Base-by-base conservation (phyloP, 2,797 vertebrate species). In the Enteromius afrohamiltoni region DNA sequence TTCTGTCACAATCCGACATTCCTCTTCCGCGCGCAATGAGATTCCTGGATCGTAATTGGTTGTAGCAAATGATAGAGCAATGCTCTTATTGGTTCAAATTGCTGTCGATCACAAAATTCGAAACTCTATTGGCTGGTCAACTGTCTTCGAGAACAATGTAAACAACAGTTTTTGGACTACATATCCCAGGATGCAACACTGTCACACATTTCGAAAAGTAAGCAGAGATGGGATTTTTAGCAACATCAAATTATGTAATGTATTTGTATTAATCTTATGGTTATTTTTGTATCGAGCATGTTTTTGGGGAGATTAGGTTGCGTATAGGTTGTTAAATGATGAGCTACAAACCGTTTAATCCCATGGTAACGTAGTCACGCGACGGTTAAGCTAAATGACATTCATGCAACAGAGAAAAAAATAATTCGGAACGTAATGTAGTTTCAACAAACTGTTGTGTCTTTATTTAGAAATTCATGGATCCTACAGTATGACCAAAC, bases 21-120 rank as follows among this genome's bases (percentile, higher is more conserved):
- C 93, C 95, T 94, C 95, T 95, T 95, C 95, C 95, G 95, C 95
- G 95, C 94, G 93, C 93, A 92, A 90, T 69, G 45, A n/a, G 14
- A 85, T 87, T 88, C 19, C 82, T 64, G 3, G 53, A 11, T 42
- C 0, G 14, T 87, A 85, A 95, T 95, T 94, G 94, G 95, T 34
- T 3, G 5, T 47, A 26, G 19, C 8, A 1, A 17, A 26, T 14
- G 49, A 4, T 45, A 5, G 1, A 9, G 0, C 0, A 16, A 55
- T 6, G 3, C 26, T 40, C 0, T 87, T 79, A 94, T 95, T 95
- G 92, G 93, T 2, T 83, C 0, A 65, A 9, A 8, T 0, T 0
- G 0, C n/a, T 62, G 91, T 92, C 92, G 1, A 45, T 95, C 90
- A 93, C 31, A 4, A 21, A 10, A 3, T 6, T 0, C 31, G 3